Conservation (phyloP, 1,140 invertebrate species). For the Drosophila micromelanica region DNA sequence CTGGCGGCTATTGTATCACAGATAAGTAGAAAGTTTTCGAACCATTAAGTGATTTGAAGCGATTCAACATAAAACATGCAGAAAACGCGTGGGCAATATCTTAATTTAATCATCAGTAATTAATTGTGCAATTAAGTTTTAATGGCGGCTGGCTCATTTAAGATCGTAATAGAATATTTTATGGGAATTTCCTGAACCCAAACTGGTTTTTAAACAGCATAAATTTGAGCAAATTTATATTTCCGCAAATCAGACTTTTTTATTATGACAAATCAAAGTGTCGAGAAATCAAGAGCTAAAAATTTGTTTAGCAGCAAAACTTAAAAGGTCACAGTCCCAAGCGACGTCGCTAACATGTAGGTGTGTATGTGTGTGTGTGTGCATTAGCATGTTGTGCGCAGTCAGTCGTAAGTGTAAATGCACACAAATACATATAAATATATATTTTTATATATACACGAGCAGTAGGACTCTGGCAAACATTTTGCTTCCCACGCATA, state of each 20-base stretch:
- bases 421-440: slow-evolving; percentile 3
- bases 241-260: slow-evolving; percentile 37
- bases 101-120: slow-evolving; percentile 45
- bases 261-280: slow-evolving; percentile 21
- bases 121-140: slow-evolving; percentile 35
- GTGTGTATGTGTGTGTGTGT: slow-evolving; percentile 4
- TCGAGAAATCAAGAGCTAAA: slow-evolving; percentile 39
- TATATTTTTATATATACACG: neutral
- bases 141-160: slow-evolving; percentile 6
- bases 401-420: slow-evolving; percentile 33
- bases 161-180: slow-evolving; percentile 16
- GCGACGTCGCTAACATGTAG: neutral
- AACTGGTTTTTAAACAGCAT: slow-evolving; percentile 20
- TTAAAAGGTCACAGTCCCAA: slow-evolving; percentile 22
- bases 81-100: slow-evolving; percentile 16
- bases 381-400: slow-evolving; percentile 38
- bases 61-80: slow-evolving; percentile 21
- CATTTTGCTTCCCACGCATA: slow-evolving; percentile 5
- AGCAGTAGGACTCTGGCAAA: neutral
- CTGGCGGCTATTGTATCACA: slow-evolving; percentile 13
- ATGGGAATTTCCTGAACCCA: slow-evolving; percentile 6
- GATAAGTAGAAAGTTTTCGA: slow-evolving; percentile 49
- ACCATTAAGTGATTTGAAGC: slow-evolving; percentile 71
- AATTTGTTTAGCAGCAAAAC: slow-evolving; percentile 19
- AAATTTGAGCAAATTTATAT: slow-evolving; percentile 42